Percentiles rank a stretch among this genome's conserved stretches.
Conservation (phyloP, 1,140 invertebrate species). For the Musca domestica region DNA sequence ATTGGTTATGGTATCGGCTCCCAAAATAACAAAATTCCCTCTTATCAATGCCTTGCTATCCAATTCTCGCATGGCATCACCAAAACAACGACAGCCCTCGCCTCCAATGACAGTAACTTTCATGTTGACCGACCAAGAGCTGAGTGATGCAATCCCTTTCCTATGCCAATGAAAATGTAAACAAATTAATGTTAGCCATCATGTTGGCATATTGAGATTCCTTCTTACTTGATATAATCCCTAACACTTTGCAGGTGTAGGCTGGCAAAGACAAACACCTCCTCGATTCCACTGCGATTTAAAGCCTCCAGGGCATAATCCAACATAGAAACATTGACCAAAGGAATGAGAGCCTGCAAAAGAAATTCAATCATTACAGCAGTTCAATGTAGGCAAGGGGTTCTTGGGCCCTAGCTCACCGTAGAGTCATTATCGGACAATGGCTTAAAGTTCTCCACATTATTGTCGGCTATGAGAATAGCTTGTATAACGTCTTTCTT, state of each 20-base stretch:
- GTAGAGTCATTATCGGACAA: constrained; percentile 61
- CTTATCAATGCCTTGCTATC: constrained; percentile 83
- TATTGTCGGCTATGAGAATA: constrained; percentile 82
- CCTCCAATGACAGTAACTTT: constrained; percentile 73
- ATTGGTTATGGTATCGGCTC: constrained; percentile 79
- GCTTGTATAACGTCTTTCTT: constrained; percentile 82
- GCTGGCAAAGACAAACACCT: constrained; percentile 85
- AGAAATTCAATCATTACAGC: not conserved
- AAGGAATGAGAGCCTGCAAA: constrained; percentile 68
- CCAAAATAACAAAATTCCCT: constrained; percentile 83
- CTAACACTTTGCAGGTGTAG: constrained; percentile 70
- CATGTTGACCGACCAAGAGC: constrained; percentile 67
- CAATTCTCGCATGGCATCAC: constrained; percentile 90
- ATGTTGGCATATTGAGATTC: not conserved
- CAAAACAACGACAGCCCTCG: constrained; percentile 83
- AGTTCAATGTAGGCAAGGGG: not conserved
- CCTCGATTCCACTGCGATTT: constrained; percentile 74
- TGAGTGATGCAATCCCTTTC: constrained; percentile 57
- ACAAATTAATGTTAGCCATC: constrained; percentile 24
- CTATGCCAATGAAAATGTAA: constrained; percentile 52
- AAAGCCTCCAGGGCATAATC: constrained; percentile 87
- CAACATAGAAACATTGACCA: constrained; percentile 80
- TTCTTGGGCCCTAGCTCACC: constrained; percentile 53
- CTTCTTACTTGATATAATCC: constrained; percentile 67
- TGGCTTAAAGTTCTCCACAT: constrained; percentile 73